These are phyloP conservation scores for Corythornis vintsioides DNA, from an alignment of 2,113 vertebrate species.

Conservation along the genomic window DNA sequence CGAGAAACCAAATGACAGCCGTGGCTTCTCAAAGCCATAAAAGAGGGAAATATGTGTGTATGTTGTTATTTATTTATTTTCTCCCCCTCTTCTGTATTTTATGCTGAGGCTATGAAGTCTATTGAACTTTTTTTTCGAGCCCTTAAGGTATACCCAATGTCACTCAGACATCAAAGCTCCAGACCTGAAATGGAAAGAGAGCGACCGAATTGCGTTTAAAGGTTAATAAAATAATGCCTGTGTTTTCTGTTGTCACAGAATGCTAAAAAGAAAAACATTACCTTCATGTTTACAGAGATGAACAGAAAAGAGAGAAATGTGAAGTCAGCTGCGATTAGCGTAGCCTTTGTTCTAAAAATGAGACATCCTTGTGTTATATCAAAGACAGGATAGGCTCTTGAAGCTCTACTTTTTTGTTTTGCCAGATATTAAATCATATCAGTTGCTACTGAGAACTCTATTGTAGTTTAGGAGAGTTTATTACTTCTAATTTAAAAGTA, in stretches of 20 bases:
- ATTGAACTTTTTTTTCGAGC: slow-evolving; percentile 47
- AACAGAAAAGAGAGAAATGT: slow-evolving; percentile 39
- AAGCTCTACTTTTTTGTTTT: slow-evolving; percentile 26
- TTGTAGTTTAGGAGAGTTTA: neutral
- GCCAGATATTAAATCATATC: neutral
- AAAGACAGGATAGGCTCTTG: slow-evolving; percentile 1
- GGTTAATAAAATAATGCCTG: slow-evolving; percentile 58
- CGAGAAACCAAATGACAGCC: slow-evolving; percentile 29
- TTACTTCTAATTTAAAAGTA: neutral
- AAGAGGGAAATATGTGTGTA: slow-evolving; percentile 22
- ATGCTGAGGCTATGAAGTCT: slow-evolving; percentile 10
- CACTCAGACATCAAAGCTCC: slow-evolving; percentile 64
- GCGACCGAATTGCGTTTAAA: slow-evolving; percentile 42
- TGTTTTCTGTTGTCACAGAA: slow-evolving; percentile 60
- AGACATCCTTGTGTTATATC: neutral
- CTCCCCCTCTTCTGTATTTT: slow-evolving; percentile 6
- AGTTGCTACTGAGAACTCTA: neutral
- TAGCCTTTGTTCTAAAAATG: slow-evolving; percentile 53
- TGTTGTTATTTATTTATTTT: slow-evolving; percentile 44
- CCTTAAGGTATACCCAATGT: slow-evolving; percentile 52
- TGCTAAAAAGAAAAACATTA: slow-evolving; percentile 56
- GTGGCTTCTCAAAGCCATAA: slow-evolving; percentile 51
- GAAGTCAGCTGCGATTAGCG: slow-evolving; percentile 32
- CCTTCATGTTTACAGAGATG: slow-evolving; percentile 43
- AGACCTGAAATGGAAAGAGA: slow-evolving; percentile 45